These are phyloP conservation scores for Embidobia sp. DNA, from an alignment of 2,888 invertebrate species.

Conservation along the genomic window DNA sequence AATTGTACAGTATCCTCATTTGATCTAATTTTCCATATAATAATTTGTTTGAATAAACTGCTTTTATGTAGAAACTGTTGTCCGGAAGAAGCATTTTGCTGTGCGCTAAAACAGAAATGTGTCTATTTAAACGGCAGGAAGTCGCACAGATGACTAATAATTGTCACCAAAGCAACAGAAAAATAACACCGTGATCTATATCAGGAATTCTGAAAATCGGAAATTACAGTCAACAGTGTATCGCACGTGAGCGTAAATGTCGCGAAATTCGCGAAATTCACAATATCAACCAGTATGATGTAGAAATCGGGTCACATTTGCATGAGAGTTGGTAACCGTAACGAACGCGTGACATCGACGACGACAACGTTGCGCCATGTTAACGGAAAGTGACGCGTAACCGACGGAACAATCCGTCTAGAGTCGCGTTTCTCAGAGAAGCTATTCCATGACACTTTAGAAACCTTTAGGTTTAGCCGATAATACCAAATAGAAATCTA, in stretches of 20 bases:
- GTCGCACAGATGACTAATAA: conserved; percentile 11
- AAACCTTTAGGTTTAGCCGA: conserved; percentile 53
- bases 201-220: conserved; percentile 44
- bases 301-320: conserved; percentile 64
- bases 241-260: conserved; percentile 45
- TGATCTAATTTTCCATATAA: too few relatives aligned
- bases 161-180: conserved; percentile 21
- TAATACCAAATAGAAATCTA: conserved; percentile 51
- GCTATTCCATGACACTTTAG: conserved; percentile 57
- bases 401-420: conserved; percentile 59
- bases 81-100: too few relatives aligned
- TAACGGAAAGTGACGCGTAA: conserved; percentile 70
- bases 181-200: conserved; percentile 31
- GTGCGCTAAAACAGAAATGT: conserved; percentile 5
- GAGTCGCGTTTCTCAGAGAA: conserved; percentile 55
- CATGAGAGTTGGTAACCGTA: conserved; percentile 61
- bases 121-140: conserved; percentile 10
- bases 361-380: conserved; percentile 64
- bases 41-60: too few relatives aligned
- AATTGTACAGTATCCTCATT: too few relatives aligned
- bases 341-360: conserved; percentile 63
- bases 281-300: conserved; percentile 56
- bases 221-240: conserved; percentile 49
- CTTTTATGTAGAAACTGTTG: too few relatives aligned
- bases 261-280: conserved; percentile 54